Percentiles rank a stretch among this genome's conserved stretches.
These are phyloP conservation scores for Picathartes gymnocephalus DNA, from an alignment of 2,113 vertebrate species.

Conservation along the genomic window DNA sequence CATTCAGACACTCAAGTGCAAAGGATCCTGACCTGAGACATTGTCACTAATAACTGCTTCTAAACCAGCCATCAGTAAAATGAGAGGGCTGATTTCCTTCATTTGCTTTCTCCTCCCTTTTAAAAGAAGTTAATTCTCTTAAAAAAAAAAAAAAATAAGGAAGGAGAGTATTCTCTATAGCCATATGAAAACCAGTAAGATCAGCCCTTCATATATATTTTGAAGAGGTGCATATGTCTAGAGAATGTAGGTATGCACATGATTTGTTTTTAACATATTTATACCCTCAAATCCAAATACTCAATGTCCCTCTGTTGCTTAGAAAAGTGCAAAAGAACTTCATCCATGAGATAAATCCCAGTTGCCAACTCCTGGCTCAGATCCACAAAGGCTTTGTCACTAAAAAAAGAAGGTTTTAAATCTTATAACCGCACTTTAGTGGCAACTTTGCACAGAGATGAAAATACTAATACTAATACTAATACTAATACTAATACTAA, in stretches of 20 bases:
- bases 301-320: background rate
- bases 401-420: background rate
- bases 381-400: background rate
- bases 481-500: background rate
- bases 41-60: background rate
- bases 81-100: background rate
- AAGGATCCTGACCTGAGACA: background rate
- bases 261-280: background rate
- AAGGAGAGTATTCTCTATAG: background rate
- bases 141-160: background rate
- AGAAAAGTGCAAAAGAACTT: background rate
- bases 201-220: background rate
- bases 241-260: background rate
- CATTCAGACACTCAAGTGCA: background rate
- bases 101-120: background rate
- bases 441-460: background rate
- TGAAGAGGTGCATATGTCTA: background rate
- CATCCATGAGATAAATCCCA: background rate
- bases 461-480: background rate
- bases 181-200: background rate
- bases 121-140: rapidly evolving
- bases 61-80: background rate
- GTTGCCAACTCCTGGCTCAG: background rate
- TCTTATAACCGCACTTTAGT: background rate
- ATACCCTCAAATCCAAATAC: background rate